Evolutionary conservation across 1,140 invertebrate species (phyloP).

Genomic region (Drosophila willistoni): DNA sequence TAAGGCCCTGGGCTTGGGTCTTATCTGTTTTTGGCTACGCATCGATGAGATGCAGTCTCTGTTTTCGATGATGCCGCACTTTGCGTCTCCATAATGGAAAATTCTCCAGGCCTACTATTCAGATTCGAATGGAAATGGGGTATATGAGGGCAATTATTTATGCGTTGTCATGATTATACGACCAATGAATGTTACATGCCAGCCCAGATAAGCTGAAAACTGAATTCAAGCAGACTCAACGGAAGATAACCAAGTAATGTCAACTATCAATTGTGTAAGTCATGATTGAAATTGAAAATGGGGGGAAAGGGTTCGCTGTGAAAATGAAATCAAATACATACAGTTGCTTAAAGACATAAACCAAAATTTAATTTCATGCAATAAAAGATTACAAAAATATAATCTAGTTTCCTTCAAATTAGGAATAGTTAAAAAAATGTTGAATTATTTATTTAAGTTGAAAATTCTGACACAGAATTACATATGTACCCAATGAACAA

Average conservation of each 20-base stretch:
- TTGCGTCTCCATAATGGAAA: constrained; percentile 55
- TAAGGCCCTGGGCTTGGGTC: neutral
- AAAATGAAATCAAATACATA: neutral
- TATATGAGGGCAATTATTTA: constrained; percentile 13
- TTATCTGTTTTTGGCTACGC: constrained; percentile 40
- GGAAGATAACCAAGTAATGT: constrained; percentile 4
- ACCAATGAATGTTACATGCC: constrained; percentile 12
- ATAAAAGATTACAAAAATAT: too few relatives aligned
- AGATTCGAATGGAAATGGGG: constrained; percentile 12
- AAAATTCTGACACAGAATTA: too few relatives aligned
- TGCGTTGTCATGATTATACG: constrained; percentile 31
- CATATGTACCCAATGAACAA: too few relatives aligned
- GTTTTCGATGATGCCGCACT: constrained; percentile 37
- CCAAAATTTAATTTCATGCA: neutral
- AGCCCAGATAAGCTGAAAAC: constrained; percentile 8
- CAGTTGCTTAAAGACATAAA: neutral
- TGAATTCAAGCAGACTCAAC: neutral
- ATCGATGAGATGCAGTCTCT: constrained; percentile 25
- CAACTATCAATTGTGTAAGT: constrained; percentile 3
- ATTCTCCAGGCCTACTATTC: constrained; percentile 33
- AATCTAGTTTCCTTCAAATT: too few relatives aligned
- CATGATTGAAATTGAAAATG: neutral
- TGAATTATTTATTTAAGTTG: too few relatives aligned
- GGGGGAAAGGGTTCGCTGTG: neutral
- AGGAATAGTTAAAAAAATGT: too few relatives aligned